phyloP scores from a whole-genome alignment of 1,140 invertebrate genomes.

The Orchesella cincta region DNA sequence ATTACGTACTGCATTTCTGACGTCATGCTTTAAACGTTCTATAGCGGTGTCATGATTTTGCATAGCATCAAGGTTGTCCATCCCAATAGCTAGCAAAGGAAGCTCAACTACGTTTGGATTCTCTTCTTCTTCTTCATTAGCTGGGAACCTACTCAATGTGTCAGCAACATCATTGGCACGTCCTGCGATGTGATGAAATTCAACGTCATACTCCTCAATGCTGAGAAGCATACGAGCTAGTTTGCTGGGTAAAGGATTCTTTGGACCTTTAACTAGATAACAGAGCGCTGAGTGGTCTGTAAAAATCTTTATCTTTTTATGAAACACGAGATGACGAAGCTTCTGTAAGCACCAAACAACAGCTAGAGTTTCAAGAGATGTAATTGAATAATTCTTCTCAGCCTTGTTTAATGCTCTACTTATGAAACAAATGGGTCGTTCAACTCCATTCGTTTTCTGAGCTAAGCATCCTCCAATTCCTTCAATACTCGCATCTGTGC shows the following conservation, averaged over 20 bases:
- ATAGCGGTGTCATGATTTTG: background rate
- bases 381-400: conserved; percentile 1
- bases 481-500: background rate
- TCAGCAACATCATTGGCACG: background rate
- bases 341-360: conserved; percentile 3
- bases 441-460: background rate
- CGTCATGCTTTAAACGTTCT: background rate
- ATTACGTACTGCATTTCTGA: background rate
- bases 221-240: background rate
- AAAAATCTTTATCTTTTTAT: background rate
- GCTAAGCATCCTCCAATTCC: background rate
- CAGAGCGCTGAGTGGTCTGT: conserved; percentile 4
- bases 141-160: background rate
- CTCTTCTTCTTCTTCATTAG: background rate
- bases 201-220: background rate
- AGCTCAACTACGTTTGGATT: background rate
- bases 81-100: background rate
- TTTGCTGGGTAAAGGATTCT: background rate
- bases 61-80: background rate
- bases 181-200: background rate
- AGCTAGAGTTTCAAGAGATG: background rate
- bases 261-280: background rate
- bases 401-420: background rate
- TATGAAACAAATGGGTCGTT: conserved; percentile 18
- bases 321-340: background rate